Evolutionary conservation across 92 coral and sea anemone genomes (phyloP).

Genomic region (Phenganax subtilis): DNA sequence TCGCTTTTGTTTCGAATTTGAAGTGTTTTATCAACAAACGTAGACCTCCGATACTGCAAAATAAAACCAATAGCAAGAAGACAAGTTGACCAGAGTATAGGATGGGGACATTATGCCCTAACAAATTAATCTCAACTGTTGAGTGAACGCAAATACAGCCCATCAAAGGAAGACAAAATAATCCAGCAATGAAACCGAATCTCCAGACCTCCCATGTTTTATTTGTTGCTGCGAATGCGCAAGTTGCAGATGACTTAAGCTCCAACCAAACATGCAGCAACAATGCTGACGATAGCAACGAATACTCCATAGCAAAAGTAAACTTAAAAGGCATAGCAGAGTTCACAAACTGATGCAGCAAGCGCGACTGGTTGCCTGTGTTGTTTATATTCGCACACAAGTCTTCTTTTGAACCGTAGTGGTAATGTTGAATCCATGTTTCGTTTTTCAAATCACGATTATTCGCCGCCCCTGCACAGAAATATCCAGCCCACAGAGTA

Average conservation of each 20-base stretch:
- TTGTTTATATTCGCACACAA: not conserved
- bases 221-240: conserved; percentile 14
- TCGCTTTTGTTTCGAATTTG: not conserved
- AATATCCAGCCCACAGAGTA: conserved; percentile 35
- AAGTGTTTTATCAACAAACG: not conserved
- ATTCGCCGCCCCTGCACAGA: conserved; percentile 16
- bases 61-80: not conserved
- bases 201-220: conserved; percentile 28
- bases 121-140: not conserved
- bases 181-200: conserved; percentile 22
- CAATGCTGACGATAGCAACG: conserved; percentile 34
- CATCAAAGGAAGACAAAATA: conserved; percentile 26
- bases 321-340: not conserved
- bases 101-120: not conserved
- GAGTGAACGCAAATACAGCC: conserved; percentile 1
- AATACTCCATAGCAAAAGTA: conserved; percentile 44
- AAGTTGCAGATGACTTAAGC: conserved; percentile 7
- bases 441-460: not conserved
- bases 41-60: not conserved
- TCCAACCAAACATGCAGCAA: conserved; percentile 36
- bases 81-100: not conserved
- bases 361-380: conserved; percentile 15
- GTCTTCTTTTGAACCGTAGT: conserved; percentile 1
- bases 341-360: conserved; percentile 3
- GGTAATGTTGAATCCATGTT: conserved; percentile 6